Evolutionary conservation across 1,140 invertebrate species (phyloP).

Genomic region (Macrobrachium nipponense): DNA sequence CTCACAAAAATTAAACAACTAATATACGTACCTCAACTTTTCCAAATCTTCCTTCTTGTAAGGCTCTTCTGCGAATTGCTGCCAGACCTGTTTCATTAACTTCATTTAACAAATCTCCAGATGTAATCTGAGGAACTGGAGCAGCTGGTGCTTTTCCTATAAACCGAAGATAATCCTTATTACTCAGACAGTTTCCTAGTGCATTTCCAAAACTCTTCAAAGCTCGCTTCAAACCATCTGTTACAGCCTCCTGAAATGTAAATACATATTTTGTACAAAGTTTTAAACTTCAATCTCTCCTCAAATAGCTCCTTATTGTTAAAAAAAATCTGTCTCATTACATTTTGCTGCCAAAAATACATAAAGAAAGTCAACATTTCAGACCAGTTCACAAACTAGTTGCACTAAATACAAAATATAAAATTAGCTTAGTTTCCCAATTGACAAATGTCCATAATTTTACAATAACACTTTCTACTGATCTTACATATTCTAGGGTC

Average conservation of each 20-base stretch:
- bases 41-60: background rate
- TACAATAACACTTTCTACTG: too few relatives aligned
- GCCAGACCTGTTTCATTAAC: constrained; percentile 29
- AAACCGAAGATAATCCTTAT: constrained; percentile 69
- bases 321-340: too few relatives aligned
- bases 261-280: too few relatives aligned
- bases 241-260: constrained; percentile 69
- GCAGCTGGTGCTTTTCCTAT: constrained; percentile 58
- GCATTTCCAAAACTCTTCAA: constrained; percentile 72
- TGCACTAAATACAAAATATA: too few relatives aligned
- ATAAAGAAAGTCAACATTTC: too few relatives aligned
- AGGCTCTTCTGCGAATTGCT: constrained; percentile 9
- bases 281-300: too few relatives aligned
- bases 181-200: constrained; percentile 70
- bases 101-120: constrained; percentile 30
- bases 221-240: constrained; percentile 71
- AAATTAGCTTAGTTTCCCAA: too few relatives aligned
- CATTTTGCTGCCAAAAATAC: too few relatives aligned
- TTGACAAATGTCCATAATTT: too few relatives aligned
- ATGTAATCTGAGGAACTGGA: background rate
- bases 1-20: background rate
- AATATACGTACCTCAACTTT: background rate
- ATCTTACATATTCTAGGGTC: too few relatives aligned
- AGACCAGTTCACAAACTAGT: too few relatives aligned
- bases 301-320: too few relatives aligned